Base-by-base conservation (phyloP, 2,888 invertebrate species). In the Cheilosia urbana region DNA sequence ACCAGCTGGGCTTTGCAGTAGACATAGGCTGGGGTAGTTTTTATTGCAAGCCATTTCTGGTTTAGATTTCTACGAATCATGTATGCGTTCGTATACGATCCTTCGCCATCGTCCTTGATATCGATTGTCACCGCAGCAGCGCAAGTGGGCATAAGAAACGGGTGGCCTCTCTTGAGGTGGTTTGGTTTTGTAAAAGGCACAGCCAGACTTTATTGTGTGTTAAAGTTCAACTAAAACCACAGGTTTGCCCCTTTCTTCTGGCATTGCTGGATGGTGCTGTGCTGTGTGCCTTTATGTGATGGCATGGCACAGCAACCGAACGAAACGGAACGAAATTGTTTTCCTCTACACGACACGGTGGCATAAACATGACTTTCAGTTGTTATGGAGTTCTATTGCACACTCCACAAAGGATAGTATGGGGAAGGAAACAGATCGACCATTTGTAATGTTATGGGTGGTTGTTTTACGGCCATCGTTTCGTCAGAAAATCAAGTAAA, bases 131-230 rank as follows among this genome's bases (percentile, higher is more conserved):
- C 15, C 34, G 13, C 75, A 55, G 19, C 21, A 30, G 37, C 7
- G 17, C 42, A 68, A 3, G n/a, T 55, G 24, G 58, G 58, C 62
- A 47, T 15, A 45, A 55, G 11, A 17, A 45, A 53, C 17, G 45
- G 55, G 21, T 58, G 21, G 24, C 17, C 27, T 13, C n/a, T 49
- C 19, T 24, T 49, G 30, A 49, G 51, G 47, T 57, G 17, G 13
- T 15, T 19, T 15, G 45, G 53, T 65, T 27, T 30, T 30, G 58
- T 58, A 17, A 51, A 55, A 55, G n/a, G 68, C 63, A 42, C 13
- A 65, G 69, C 42, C 45, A 77, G 77, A 66, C 65, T 77, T 81
- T 71, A 77, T 82, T 65, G 81, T 82, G 81, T 82, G 82, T 60
- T 77, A 77, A 78, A 47, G 72, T 77, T 77, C 47, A 79, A 72